phyloP scores from a whole-genome alignment of 2,113 vertebrate genomes.

The Chaetodon trifascialis region DNA sequence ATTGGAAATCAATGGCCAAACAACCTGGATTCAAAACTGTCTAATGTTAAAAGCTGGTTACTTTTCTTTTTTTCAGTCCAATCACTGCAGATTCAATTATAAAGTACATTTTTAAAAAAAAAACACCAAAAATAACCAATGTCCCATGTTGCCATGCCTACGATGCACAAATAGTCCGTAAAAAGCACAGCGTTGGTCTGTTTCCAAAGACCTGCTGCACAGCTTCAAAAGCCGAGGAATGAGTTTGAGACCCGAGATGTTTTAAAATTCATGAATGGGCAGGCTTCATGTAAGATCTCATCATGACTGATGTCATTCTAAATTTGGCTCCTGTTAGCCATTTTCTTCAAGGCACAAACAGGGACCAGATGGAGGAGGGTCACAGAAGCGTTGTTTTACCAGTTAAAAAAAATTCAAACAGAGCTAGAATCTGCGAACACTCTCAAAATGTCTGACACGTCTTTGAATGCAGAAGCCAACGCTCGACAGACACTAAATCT shows the following conservation, averaged over 20 bases:
- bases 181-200: not conserved
- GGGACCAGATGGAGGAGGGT: not conserved
- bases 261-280: conserved; percentile 16
- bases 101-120: not conserved
- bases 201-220: conserved; percentile 12
- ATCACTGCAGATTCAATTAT: not conserved
- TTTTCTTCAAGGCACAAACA: not conserved
- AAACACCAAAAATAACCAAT: not conserved
- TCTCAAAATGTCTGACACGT: not conserved
- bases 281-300: conserved; percentile 30
- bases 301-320: conserved; percentile 31
- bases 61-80: not conserved
- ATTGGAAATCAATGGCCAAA: not conserved
- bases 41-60: not conserved
- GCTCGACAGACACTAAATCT: too few relatives aligned
- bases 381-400: not conserved
- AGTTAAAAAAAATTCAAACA: not conserved
- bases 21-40: not conserved
- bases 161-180: not conserved
- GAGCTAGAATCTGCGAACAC: not conserved
- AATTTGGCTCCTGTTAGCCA: not conserved
- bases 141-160: conserved; percentile 4
- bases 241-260: not conserved
- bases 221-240: conserved; percentile 9
- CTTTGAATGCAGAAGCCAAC: not conserved